Percentiles rank a stretch among this genome's conserved stretches.
Conservation (phyloP, 2,888 invertebrate genomes). For the Lapara coniferarum region DNA sequence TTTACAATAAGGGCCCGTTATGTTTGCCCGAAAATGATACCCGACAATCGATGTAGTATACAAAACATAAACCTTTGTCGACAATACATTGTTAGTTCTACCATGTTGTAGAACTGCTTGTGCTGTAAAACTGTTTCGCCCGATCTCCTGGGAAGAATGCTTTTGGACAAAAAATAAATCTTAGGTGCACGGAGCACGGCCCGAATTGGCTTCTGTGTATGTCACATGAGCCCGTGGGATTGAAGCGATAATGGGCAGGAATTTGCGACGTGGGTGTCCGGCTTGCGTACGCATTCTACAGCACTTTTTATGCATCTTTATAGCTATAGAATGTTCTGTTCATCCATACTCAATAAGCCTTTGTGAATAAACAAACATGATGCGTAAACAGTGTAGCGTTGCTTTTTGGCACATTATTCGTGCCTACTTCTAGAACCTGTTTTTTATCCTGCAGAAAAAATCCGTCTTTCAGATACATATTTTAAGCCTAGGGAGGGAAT, state of each 20-base stretch:
- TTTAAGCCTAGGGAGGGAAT: too few relatives aligned
- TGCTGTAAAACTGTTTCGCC: conserved; percentile 50
- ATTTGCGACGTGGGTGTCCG: conserved; percentile 80
- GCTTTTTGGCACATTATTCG: conserved; percentile 35
- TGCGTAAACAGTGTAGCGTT: conserved; percentile 60
- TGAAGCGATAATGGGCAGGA: conserved; percentile 64
- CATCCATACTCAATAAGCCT: conserved; percentile 67
- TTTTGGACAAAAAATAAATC: conserved; percentile 65
- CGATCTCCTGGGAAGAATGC: conserved; percentile 62
- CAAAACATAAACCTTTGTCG: conserved; percentile 13
- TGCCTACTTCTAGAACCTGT: not conserved
- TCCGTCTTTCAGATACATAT: too few relatives aligned
- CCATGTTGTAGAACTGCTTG: conserved; percentile 22
- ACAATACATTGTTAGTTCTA: conserved; percentile 32
- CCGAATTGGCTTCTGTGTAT: conserved; percentile 71
- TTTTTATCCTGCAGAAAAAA: too few relatives aligned
- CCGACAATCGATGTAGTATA: not conserved
- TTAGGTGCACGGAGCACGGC: conserved; percentile 51
- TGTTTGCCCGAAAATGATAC: not conserved
- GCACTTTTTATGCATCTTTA: conserved; percentile 65
- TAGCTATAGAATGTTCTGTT: conserved; percentile 55
- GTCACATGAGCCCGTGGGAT: conserved; percentile 79
- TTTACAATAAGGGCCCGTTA: not conserved
- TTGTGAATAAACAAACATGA: conserved; percentile 67
- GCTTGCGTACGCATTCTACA: conserved; percentile 64